These are phyloP conservation scores for Zaprionus camerounensis DNA, from an alignment of 1,140 invertebrate species.

Conservation along the genomic window DNA sequence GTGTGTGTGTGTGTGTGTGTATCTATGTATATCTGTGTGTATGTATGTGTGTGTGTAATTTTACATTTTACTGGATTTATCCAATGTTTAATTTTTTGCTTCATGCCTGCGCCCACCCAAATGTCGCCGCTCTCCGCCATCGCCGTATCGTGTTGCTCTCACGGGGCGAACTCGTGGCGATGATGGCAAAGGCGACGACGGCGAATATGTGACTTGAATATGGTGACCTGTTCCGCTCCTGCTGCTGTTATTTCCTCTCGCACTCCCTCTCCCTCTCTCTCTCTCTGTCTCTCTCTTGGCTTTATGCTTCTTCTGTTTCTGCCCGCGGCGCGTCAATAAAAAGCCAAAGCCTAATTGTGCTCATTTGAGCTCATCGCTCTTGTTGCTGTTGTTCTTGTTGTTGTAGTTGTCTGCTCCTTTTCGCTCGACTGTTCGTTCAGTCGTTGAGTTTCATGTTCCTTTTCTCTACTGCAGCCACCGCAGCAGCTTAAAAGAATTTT, in stretches of 20 bases:
- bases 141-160: constrained; percentile 49
- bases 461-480: constrained; percentile 42
- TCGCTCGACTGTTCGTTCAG: constrained; percentile 15
- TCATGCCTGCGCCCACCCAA: constrained; percentile 69
- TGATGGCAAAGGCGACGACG: constrained; percentile 5
- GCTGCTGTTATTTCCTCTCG: constrained; percentile 21
- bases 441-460: constrained; percentile 27
- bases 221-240: constrained; percentile 71
- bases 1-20: constrained; percentile 56
- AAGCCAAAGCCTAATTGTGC: constrained; percentile 80
- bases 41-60: constrained; percentile 65
- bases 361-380: constrained; percentile 68
- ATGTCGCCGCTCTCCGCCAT: constrained; percentile 25
- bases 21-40: constrained; percentile 41
- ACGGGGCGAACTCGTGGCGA: constrained; percentile 41
- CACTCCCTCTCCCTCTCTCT: background rate
- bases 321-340: constrained; percentile 68
- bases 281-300: background rate
- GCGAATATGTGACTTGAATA: constrained; percentile 66
- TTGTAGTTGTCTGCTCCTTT: constrained; percentile 41
- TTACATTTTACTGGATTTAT: constrained; percentile 81
- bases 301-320: constrained; percentile 46
- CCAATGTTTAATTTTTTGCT: constrained; percentile 78
- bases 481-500: constrained; percentile 69
- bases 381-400: constrained; percentile 17